Evolutionary conservation across 2,113 vertebrate genomes (phyloP).

Genomic region (Peromyscus polionotus): DNA sequence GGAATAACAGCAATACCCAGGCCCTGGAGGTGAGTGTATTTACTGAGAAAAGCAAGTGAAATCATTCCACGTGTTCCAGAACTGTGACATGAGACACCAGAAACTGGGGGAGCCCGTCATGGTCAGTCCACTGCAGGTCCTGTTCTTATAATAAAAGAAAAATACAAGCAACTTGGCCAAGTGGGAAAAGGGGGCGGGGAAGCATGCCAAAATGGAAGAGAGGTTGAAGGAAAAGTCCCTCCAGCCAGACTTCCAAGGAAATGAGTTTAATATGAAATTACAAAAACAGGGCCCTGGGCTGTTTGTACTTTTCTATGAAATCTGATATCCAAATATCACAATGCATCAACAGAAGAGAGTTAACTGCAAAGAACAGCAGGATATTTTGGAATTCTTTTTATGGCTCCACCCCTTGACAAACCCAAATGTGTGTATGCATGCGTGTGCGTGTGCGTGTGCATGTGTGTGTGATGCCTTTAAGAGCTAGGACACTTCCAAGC

Average conservation of each 20-base stretch:
- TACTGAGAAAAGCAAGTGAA: background rate
- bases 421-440: background rate
- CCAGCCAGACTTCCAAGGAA: slow-evolving; percentile 59
- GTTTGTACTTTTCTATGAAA: slow-evolving; percentile 62
- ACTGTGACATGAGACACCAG: rapidly evolving
- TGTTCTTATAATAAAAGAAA: background rate
- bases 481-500: background rate
- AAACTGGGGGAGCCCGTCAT: rapidly evolving
- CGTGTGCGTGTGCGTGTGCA: background rate
- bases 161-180: background rate
- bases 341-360: slow-evolving; percentile 18
- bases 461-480: background rate
- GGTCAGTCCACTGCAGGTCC: background rate
- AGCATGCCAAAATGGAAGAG: background rate
- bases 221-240: slow-evolving; percentile 26
- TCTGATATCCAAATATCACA: slow-evolving; percentile 47
- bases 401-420: background rate
- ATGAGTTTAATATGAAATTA: slow-evolving; percentile 62
- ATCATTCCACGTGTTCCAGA: background rate
- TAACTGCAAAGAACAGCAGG: slow-evolving; percentile 13
- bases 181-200: background rate
- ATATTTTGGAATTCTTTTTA: background rate
- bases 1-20: background rate
- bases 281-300: slow-evolving; percentile 25
- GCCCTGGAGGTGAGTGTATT: background rate